Evolutionary conservation across 2,113 vertebrate genomes (phyloP).

Genomic region (Centropus bengalensis): DNA sequence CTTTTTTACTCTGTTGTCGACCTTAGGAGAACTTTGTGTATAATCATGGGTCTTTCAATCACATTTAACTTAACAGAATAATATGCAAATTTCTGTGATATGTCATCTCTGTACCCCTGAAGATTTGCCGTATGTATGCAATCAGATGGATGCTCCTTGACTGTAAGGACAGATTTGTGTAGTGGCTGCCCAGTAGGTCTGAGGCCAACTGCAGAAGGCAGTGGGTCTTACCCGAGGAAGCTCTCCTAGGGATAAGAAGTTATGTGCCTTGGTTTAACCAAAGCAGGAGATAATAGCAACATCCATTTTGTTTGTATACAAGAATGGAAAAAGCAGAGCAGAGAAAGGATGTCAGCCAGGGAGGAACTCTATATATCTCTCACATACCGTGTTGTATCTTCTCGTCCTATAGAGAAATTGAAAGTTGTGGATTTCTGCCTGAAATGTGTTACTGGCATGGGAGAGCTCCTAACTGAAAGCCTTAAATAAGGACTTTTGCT

Average conservation of each 20-base stretch:
- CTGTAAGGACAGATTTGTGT: neutral
- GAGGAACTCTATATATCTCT: neutral
- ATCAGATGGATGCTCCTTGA: neutral
- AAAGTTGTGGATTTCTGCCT: neutral
- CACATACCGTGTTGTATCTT: neutral
- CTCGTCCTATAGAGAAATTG: neutral
- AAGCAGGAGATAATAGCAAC: neutral
- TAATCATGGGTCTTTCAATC: slow-evolving; percentile 68
- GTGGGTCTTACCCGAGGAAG: neutral
- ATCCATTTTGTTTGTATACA: neutral
- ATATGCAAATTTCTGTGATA: slow-evolving; percentile 20
- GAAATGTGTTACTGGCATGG: neutral
- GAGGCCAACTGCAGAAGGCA: neutral
- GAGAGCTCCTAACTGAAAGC: neutral
- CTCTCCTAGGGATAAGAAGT: neutral
- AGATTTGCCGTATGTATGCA: neutral
- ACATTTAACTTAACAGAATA: slow-evolving; percentile 52
- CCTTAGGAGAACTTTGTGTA: slow-evolving; percentile 75
- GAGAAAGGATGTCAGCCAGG: neutral
- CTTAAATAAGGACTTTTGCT: neutral
- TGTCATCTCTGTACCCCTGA: slow-evolving; percentile 44
- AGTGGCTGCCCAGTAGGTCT: neutral
- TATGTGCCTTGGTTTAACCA: neutral
- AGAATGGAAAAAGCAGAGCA: neutral
- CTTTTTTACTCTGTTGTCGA: slow-evolving; percentile 64